Evolutionary conservation across 2,113 vertebrate genomes (phyloP).

Genomic region (Corythornis vintsioides): DNA sequence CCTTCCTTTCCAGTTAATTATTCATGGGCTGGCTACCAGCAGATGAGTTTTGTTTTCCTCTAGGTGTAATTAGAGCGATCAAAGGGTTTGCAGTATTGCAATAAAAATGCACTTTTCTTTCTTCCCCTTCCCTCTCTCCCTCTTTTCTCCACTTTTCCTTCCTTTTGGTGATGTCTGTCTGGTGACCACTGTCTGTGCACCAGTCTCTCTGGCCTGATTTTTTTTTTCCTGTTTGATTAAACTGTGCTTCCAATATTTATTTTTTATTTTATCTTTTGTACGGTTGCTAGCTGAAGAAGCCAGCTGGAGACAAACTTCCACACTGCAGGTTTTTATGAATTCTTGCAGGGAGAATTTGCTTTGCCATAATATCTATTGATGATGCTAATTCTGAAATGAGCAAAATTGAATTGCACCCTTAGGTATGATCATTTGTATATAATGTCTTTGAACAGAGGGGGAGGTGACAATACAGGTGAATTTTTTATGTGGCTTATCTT

Average conservation of each 20-base stretch:
- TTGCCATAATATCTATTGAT: constrained; percentile 50
- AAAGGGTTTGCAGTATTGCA: constrained; percentile 62
- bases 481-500: constrained; percentile 53
- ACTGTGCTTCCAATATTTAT: neutral
- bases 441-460: constrained; percentile 15
- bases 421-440: constrained; percentile 53
- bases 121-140: neutral
- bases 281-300: constrained; percentile 28
- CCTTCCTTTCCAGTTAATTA: constrained; percentile 77
- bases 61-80: constrained; percentile 80
- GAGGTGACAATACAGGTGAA: constrained; percentile 48
- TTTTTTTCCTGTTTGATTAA: neutral
- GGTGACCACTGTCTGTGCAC: neutral
- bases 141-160: neutral
- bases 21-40: constrained; percentile 68
- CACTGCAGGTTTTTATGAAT: constrained; percentile 41
- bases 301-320: constrained; percentile 23
- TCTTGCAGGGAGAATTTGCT: constrained; percentile 68
- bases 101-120: constrained; percentile 41
- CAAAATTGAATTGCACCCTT: constrained; percentile 64
- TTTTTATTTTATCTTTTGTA: neutral
- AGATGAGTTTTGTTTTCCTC: constrained; percentile 72
- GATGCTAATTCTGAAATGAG: constrained; percentile 64
- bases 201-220: neutral
- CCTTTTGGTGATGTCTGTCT: neutral